A percentile compares a stretch with the other conserved stretches of the same genome.
Conservation (phyloP, 2,797 vertebrate species). For the Lophotriccus pileatus region DNA sequence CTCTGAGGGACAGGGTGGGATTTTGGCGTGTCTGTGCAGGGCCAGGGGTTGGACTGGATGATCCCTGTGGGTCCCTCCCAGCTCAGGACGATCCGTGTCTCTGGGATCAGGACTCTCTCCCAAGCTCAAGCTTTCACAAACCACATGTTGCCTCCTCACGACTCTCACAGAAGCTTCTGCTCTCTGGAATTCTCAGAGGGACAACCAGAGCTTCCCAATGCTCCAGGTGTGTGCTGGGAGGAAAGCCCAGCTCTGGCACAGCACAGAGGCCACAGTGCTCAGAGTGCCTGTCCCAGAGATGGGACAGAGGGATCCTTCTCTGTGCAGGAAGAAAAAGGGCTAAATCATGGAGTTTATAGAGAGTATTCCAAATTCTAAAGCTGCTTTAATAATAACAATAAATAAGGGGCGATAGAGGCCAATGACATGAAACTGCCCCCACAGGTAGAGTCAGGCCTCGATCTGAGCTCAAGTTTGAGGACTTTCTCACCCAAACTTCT, state of each 20-base stretch:
- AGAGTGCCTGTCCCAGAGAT: not conserved
- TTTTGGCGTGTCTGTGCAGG: not conserved
- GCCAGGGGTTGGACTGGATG: not conserved
- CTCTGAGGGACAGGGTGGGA: not conserved
- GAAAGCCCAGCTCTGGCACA: not conserved
- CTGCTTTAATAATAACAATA: too few species aligned
- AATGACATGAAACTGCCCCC: accelerated
- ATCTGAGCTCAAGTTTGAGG: not conserved
- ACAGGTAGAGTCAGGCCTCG: accelerated
- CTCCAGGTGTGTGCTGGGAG: not conserved
- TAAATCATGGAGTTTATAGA: not conserved
- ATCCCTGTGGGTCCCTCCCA: too few species aligned
- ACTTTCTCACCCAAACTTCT: not conserved
- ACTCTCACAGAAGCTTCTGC: not conserved
- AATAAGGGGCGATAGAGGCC: not conserved
- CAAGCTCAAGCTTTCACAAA: not conserved
- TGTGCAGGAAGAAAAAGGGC: not conserved
- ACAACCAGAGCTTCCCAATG: not conserved
- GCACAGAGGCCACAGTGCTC: not conserved
- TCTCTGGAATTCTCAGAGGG: not conserved
- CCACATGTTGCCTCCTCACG: not conserved
- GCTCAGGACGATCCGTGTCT: not conserved
- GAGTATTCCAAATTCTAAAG: not conserved
- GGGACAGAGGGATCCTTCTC: too few species aligned
- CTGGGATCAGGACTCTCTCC: not conserved